Conservation (phyloP, 2,113 vertebrate genomes). For the Nanorana parkeri region DNA sequence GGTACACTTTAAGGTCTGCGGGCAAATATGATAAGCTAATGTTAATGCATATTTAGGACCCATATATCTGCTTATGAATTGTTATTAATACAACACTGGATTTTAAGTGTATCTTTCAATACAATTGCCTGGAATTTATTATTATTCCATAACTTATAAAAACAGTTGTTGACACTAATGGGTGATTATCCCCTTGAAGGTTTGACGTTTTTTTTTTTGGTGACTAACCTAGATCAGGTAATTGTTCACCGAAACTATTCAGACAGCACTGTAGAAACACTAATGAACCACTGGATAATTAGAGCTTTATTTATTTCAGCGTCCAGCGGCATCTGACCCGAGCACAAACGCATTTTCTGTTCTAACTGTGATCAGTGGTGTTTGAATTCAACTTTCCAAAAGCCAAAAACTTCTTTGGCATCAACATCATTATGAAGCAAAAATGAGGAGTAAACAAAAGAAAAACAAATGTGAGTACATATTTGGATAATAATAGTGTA, state of each 20-base stretch:
- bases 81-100: too few species aligned
- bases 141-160: too few species aligned
- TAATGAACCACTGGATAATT: slow-evolving; percentile 1
- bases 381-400: neutral
- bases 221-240: neutral
- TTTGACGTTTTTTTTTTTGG: neutral
- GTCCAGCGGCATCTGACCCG: neutral
- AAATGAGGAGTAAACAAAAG: too few species aligned
- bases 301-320: neutral
- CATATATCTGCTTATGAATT: too few species aligned
- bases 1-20: too few species aligned
- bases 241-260: neutral
- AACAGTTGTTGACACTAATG: too few species aligned
- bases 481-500: too few species aligned
- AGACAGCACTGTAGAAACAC: neutral
- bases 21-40: too few species aligned
- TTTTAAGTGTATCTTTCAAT: too few species aligned
- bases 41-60: too few species aligned
- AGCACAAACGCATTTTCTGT: neutral
- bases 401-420: neutral
- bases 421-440: neutral
- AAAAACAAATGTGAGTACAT: too few species aligned
- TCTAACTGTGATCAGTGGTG: neutral
- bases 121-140: too few species aligned
- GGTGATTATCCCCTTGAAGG: neutral